Percentiles rank a stretch among this genome's conserved stretches.
Evolutionary conservation across 2,888 invertebrate genomes (phyloP).

Genomic region (Furcula furcula): DNA sequence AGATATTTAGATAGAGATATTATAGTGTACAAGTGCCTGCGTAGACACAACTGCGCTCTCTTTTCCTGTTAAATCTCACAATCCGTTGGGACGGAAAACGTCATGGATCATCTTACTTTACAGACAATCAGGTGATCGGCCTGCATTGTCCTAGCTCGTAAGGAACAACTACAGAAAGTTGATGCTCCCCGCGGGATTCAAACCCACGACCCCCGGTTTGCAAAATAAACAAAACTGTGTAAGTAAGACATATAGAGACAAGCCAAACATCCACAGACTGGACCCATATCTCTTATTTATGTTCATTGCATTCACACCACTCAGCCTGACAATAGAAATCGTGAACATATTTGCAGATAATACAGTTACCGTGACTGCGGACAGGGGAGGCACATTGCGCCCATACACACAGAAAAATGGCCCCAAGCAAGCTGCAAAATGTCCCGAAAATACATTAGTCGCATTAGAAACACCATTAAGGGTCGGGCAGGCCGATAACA

Average conservation of each 20-base stretch:
- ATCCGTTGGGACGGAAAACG: no score
- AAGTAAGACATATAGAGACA: slow-evolving; percentile 47
- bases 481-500: slow-evolving; percentile 73
- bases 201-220: no score
- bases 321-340: slow-evolving; percentile 75
- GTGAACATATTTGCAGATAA: slow-evolving; percentile 80
- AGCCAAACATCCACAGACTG: slow-evolving; percentile 37
- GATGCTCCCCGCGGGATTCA: no score
- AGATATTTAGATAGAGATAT: no score
- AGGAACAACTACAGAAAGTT: no score
- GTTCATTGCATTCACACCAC: slow-evolving; percentile 68
- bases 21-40: no score
- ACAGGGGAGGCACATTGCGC: slow-evolving; percentile 59
- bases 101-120: no score
- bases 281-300: slow-evolving; percentile 67
- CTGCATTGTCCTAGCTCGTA: no score
- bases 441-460: slow-evolving; percentile 80
- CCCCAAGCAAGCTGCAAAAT: slow-evolving; percentile 79
- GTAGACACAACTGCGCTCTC: no score
- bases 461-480: slow-evolving; percentile 80
- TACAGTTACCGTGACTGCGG: slow-evolving; percentile 68
- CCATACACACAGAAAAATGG: slow-evolving; percentile 77
- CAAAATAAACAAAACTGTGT: slow-evolving; percentile 5
- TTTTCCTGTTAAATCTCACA: no score
- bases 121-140: no score